These are phyloP conservation scores for Bhutanitis thaidina DNA, from an alignment of 2,888 invertebrate species.

Conservation along the genomic window DNA sequence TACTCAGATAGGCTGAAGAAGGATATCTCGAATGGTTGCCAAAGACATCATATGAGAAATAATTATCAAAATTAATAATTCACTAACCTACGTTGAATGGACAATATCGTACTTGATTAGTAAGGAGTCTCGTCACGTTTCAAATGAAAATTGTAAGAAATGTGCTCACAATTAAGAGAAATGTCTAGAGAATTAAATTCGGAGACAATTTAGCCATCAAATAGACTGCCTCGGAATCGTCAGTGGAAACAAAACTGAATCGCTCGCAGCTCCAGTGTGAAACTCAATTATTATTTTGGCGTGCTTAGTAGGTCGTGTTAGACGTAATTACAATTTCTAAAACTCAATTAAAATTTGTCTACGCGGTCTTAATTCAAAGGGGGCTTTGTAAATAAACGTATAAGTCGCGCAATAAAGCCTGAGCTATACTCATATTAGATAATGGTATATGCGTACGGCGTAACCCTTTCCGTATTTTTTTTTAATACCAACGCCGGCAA, in stretches of 20 bases:
- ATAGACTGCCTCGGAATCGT: constrained; percentile 1
- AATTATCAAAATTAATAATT: too few species aligned
- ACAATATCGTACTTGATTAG: not conserved
- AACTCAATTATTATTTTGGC: constrained; percentile 68
- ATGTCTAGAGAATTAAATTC: constrained; percentile 11
- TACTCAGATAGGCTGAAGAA: too few species aligned
- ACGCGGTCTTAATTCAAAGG: constrained; percentile 46
- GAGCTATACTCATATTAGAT: constrained; percentile 34
- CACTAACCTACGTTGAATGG: too few species aligned
- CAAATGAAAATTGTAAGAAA: constrained; percentile 12
- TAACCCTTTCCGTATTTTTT: not conserved
- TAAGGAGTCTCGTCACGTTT: constrained; percentile 9
- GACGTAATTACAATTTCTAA: constrained; percentile 56
- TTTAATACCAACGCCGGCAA: too few species aligned
- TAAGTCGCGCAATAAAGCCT: constrained; percentile 29
- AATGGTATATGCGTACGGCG: not conserved
- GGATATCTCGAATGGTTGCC: too few species aligned
- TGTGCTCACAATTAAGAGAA: constrained; percentile 3
- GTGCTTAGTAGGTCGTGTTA: constrained; percentile 43
- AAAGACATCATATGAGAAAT: too few species aligned
- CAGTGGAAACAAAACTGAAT: constrained; percentile 25
- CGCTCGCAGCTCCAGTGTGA: constrained; percentile 29
- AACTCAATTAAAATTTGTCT: constrained; percentile 68
- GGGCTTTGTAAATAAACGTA: constrained; percentile 37
- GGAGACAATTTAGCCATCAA: constrained; percentile 11